Base-by-base conservation (phyloP, 2,797 vertebrate species). In the Brachyrhaphis roseni region DNA sequence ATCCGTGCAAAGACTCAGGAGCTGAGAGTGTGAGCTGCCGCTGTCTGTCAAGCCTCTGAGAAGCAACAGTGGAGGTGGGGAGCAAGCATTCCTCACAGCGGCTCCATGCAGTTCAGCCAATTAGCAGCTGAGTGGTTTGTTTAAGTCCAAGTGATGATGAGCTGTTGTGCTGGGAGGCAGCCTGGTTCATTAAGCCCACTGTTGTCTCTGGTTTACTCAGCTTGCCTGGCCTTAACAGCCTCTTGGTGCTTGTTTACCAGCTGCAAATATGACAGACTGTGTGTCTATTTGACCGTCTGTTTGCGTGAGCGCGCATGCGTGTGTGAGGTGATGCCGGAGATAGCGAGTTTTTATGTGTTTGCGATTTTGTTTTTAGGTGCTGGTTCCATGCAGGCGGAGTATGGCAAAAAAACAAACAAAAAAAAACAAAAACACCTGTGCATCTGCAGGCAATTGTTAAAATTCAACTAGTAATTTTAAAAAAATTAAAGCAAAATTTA, bases 231-330 rank as follows among this genome's bases (percentile, higher is more conserved):
- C 94, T 91, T 91, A 92, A 93, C 91, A 84, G 92, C 92, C 89
- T 91, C 93, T 89, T 89, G 71, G 79, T 45, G 84, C 88, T 91
- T 95, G 92, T 95, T 94, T 94, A 92, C 93, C 93, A 81, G 86
- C 85, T 89, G 84, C 92, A 94, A 94, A 94, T 94, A 94, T 93
- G 92, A 93, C 92, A 93, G 92, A 92, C 91, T 94, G 92, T 92
- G 91, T 92, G 93, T 94, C 90, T 94, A 91, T 94, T 93, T 94
- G 94, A 93, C 90, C 89, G 93, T 93, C 92, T 94, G 93, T 88
- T 93, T 93, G 89, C 86, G 89, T 75, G 88, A 82, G 90, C 86
- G 91, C 84, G 84, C 90, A 86, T 87, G 91, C 88, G 90, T 87
- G 86, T 51, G 70, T 84, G 89, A 88, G 91, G 83, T 88, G 89